phyloP scores from a whole-genome alignment of 2,797 vertebrate species.

The Poeciliopsis gracilis region DNA sequence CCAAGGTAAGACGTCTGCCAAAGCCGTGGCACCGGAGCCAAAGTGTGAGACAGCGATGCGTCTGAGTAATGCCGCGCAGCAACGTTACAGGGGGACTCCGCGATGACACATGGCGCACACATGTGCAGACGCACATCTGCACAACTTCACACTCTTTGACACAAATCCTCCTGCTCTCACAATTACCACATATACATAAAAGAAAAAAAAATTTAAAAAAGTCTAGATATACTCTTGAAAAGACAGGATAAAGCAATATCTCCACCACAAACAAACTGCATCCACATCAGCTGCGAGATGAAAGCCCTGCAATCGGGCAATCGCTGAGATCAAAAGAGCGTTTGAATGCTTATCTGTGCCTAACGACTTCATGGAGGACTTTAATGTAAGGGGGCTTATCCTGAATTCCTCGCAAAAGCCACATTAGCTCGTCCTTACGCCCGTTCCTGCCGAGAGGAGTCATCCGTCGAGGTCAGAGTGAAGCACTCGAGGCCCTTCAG shows the following conservation, averaged over 20 bases:
- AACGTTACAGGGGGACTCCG: not conserved
- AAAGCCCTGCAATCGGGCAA: conserved; percentile 50
- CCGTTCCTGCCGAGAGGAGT: conserved; percentile 37
- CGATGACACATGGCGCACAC: conserved; percentile 54
- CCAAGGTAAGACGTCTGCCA: conserved; percentile 13
- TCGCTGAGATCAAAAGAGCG: conserved; percentile 38
- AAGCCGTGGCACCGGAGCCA: conserved; percentile 4
- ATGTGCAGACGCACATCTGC: conserved; percentile 42
- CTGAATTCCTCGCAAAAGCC: conserved; percentile 51
- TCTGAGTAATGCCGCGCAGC: not conserved
- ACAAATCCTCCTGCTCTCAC: conserved; percentile 46
- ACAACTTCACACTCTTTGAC: conserved; percentile 30
- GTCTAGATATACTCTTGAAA: conserved; percentile 27
- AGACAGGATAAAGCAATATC: conserved; percentile 16
- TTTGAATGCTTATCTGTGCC: conserved; percentile 39
- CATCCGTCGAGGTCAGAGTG: conserved; percentile 27
- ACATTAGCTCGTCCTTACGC: conserved; percentile 36
- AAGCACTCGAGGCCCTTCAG: conserved; percentile 22
- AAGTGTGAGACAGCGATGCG: conserved; percentile 26
- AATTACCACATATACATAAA: conserved; percentile 32
- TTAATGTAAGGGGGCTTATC: conserved; percentile 36
- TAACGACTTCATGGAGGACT: conserved; percentile 37
- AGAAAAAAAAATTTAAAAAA: conserved; percentile 10
- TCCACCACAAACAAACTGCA: conserved; percentile 19
- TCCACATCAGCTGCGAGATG: conserved; percentile 47